Percentiles rank a stretch among this genome's conserved stretches.
Conservation (phyloP, 2,113 vertebrate genomes). For the Xiphophorus couchianus region DNA sequence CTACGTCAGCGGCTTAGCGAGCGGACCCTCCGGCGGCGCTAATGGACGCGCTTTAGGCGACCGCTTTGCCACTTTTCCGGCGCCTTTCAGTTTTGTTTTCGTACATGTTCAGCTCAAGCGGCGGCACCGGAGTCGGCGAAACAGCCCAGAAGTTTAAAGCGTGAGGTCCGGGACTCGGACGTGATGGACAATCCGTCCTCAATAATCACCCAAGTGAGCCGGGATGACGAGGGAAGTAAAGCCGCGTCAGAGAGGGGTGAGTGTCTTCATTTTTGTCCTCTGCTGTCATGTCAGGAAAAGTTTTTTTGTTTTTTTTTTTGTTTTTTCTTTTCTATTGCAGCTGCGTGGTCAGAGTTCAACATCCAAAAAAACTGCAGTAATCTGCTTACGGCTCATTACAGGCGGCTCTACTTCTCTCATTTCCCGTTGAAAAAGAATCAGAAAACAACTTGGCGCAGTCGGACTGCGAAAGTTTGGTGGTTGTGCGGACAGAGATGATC, state of each 20-base stretch:
- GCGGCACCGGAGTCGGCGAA: slow-evolving; percentile 40
- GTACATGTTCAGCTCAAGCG: slow-evolving; percentile 44
- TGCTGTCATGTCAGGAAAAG: slow-evolving; percentile 20
- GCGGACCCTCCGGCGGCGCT: neutral
- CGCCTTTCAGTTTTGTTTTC: slow-evolving; percentile 12
- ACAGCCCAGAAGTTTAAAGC: slow-evolving; percentile 57
- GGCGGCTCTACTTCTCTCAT: neutral
- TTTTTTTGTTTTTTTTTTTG: neutral
- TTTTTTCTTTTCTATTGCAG: slow-evolving; percentile 1
- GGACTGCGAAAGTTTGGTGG: neutral
- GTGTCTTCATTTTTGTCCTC: slow-evolving; percentile 26
- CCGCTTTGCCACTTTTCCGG: slow-evolving; percentile 37
- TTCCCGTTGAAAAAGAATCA: neutral
- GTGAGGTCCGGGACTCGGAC: slow-evolving; percentile 66
- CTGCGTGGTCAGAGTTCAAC: neutral
- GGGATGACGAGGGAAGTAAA: slow-evolving; percentile 80
- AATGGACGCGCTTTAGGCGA: slow-evolving; percentile 40
- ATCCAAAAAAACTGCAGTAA: neutral
- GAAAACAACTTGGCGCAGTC: neutral
- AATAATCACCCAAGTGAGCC: slow-evolving; percentile 83
- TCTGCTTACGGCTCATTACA: neutral
- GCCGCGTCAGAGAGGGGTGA: slow-evolving; percentile 76
- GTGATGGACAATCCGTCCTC: slow-evolving; percentile 83
- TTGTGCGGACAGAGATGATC: slow-evolving; percentile 2
- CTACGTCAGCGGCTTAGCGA: slow-evolving; percentile 1